phyloP scores from a whole-genome alignment of 2,797 vertebrate genomes.

The Menidia menidia region DNA sequence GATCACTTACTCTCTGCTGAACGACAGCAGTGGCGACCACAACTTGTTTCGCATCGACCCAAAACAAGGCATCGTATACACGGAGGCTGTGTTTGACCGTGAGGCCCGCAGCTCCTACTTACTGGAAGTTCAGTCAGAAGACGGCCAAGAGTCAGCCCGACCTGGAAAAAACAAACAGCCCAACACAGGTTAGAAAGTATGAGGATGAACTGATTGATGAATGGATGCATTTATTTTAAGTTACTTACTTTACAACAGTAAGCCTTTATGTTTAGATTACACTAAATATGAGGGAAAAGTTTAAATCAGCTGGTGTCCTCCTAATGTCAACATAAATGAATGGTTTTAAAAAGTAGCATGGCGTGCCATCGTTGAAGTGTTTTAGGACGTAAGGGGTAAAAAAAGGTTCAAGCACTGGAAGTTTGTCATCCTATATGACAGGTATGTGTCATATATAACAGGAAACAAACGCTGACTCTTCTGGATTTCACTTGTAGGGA shows the following conservation, averaged over 20 bases:
- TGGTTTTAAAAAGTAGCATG: background rate
- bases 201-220: background rate
- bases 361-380: background rate
- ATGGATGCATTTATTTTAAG: no score
- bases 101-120: constrained; percentile 90
- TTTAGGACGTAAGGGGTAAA: background rate
- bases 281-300: background rate
- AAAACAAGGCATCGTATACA: constrained; percentile 86
- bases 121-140: constrained; percentile 89
- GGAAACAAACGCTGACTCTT: background rate
- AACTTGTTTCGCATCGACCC: constrained; percentile 85
- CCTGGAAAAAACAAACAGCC: constrained; percentile 89
- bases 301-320: background rate
- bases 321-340: background rate
- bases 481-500: background rate
- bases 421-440: background rate
- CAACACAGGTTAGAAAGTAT: constrained; percentile 85
- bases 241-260: no score
- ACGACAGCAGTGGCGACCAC: constrained; percentile 89
- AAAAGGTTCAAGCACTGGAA: background rate
- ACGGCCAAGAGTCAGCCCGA: constrained; percentile 89
- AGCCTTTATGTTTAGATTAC: no score
- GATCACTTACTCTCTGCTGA: constrained; percentile 90
- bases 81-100: constrained; percentile 89
- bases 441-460: background rate